Evolutionary conservation across 1,140 invertebrate species (phyloP), one percentile per base, ranked within the genome.

Genomic region (Artemia franciscana): DNA sequence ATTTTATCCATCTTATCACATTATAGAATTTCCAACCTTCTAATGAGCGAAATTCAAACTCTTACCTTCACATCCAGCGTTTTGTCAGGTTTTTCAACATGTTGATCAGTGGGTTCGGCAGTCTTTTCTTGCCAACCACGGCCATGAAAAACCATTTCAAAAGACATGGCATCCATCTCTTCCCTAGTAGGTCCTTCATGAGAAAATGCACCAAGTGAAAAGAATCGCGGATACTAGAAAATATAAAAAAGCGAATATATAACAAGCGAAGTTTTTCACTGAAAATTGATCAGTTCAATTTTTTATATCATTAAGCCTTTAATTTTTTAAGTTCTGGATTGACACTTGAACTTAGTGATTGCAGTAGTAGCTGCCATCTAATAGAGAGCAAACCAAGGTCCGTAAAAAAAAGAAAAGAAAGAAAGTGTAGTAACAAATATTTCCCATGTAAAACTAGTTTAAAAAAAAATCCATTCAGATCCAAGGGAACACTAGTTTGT

Each of bases 81-180:
- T 69, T 84, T 86, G 61, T 82, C 79, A 3, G 84, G 82, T 57
- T 77, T 71, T 3, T 74, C 72, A 1, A 71, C 73, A 65, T 83
- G 80, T 57, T 82, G 71, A 67, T 83, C 81, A 1, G 77, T 75
- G 27, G 77, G 72, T 64, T 83, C 79, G 5, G 75, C 65, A 39
- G 81, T 69, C 58, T 81, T 80, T 63, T 81, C 79, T 1, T 73
- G 73, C 86, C 88, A 94, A 0, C 91, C 91, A 59, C 78, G 71
- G 0, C 83, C 88, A 68, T 82, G 74, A 62, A 92, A 78, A 24
- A 78, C 82, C 64, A 89, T 74, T 7, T 73, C 76, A 67, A 88
- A 88, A 26, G 74, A 72, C 0, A 75, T 71, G 0, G 78, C 78
- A 60, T 85, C 76, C 70, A 84, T 77, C 0, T 71, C 71, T 61